Conservation (phyloP, 2,888 invertebrate species). For the Tetragnatha montana region DNA sequence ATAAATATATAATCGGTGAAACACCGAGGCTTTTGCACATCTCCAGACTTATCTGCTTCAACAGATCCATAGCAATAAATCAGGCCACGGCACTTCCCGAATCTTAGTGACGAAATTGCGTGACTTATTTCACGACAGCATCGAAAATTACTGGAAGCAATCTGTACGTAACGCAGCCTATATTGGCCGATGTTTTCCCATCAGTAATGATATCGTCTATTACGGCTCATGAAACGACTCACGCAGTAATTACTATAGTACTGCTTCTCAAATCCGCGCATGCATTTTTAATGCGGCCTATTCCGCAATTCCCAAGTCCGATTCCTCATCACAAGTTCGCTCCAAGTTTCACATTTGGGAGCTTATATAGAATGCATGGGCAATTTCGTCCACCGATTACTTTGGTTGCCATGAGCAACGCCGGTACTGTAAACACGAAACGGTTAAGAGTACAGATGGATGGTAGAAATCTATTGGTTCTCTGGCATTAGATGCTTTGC, state of each 20-base stretch:
- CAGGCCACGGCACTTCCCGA: background rate
- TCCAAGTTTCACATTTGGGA: constrained; percentile 50
- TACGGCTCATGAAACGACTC: constrained; percentile 27
- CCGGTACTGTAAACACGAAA: constrained; percentile 19
- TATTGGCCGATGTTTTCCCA: constrained; percentile 57
- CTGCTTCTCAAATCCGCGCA: constrained; percentile 26
- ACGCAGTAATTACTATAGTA: constrained; percentile 52
- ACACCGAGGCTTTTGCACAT: too few species aligned
- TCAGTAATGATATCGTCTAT: constrained; percentile 21
- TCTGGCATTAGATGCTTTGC: too few species aligned
- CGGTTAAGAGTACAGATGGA: background rate
- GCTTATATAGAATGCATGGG: constrained; percentile 65
- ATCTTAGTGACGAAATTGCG: constrained; percentile 5
- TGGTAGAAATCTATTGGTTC: too few species aligned
- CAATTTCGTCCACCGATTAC: constrained; percentile 31
- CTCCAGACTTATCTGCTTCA: too few species aligned
- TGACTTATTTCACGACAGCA: constrained; percentile 14
- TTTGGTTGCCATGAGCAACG: constrained; percentile 58
- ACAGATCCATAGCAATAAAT: background rate
- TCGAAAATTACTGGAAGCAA: background rate
- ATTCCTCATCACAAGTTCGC: constrained; percentile 51
- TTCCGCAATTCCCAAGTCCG: constrained; percentile 24
- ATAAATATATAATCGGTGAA: too few species aligned
- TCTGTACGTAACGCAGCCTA: constrained; percentile 6
- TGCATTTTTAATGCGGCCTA: constrained; percentile 63